Percentiles rank a stretch among this genome's conserved stretches.
Conservation (phyloP, 2,113 vertebrate species). For the Lepisosteus oculatus region DNA sequence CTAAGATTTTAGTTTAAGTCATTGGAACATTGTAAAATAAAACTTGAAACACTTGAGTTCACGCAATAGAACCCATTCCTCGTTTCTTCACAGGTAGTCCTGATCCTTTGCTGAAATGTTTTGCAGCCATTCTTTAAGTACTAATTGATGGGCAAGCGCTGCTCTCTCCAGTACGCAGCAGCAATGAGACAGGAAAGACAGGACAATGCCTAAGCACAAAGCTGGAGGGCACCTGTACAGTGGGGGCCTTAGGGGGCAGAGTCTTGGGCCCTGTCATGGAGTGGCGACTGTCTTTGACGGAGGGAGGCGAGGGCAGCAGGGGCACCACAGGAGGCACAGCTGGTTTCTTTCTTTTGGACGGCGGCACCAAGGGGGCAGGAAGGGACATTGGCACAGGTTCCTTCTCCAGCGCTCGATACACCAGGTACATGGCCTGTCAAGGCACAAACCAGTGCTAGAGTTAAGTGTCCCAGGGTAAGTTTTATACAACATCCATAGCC, state of each 20-base stretch:
- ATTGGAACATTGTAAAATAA: no score
- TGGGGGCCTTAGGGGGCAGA: constrained; percentile 65
- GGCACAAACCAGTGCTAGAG: not conserved
- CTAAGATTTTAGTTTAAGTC: no score
- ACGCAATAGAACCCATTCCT: no score
- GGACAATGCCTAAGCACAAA: not conserved
- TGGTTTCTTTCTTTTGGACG: constrained; percentile 87
- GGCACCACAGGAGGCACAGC: constrained; percentile 68
- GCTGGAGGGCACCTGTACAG: constrained; percentile 40
- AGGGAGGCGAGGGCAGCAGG: constrained; percentile 73
- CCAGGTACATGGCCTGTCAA: constrained; percentile 93
- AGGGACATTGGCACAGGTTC: constrained; percentile 94
- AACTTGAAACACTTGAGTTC: no score
- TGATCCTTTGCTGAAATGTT: no score
- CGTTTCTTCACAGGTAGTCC: no score
- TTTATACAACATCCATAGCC: no score
- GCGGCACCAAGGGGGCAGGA: constrained; percentile 86
- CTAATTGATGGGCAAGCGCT: no score
- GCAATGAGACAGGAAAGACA: not conserved
- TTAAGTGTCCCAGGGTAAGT: no score
- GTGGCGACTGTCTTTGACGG: constrained; percentile 77
- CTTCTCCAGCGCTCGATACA: constrained; percentile 93
- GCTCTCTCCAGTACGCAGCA: no score
- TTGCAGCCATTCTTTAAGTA: constrained; percentile 22
- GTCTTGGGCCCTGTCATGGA: constrained; percentile 71